Conservation (phyloP, 2,113 vertebrate species). For the Globicephala melas region DNA sequence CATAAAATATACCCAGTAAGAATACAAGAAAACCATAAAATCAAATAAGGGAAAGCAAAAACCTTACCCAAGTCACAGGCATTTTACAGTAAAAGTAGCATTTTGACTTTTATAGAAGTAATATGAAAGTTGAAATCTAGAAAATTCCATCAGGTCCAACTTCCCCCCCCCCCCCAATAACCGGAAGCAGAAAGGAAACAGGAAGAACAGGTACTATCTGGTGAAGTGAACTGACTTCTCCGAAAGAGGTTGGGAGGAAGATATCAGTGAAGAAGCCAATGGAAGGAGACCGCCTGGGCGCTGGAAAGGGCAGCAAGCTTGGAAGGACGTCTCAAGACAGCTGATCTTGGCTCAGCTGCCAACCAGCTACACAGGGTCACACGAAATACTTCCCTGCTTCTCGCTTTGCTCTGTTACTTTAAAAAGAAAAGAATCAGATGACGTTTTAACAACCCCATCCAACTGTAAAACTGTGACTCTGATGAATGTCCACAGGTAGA, state of each 20-base stretch:
- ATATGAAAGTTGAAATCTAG: conserved; percentile 33
- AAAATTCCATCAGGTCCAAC: background rate
- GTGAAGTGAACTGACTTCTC: background rate
- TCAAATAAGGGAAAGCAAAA: conserved; percentile 36
- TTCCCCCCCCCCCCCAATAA: background rate
- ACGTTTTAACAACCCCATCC: background rate
- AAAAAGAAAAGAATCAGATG: background rate
- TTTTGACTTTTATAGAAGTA: conserved; percentile 24
- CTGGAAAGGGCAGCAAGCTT: background rate
- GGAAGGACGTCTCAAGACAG: background rate
- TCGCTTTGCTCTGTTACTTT: background rate
- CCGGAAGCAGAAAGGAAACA: background rate
- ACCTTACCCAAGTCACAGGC: background rate
- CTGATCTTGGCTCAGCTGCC: background rate
- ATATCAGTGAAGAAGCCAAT: background rate
- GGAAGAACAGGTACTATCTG: background rate
- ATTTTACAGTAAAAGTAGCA: conserved; percentile 39
- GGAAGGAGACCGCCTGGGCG: background rate
- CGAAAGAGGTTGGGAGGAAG: background rate
- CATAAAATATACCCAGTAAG: background rate
- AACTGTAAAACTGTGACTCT: background rate
- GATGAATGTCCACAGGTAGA: background rate
- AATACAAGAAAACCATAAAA: conserved; percentile 45
- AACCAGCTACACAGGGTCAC: background rate
- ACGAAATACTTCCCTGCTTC: background rate